Conservation (phyloP, 2,797 vertebrate genomes). For the Melanotaenia maccullochi region DNA sequence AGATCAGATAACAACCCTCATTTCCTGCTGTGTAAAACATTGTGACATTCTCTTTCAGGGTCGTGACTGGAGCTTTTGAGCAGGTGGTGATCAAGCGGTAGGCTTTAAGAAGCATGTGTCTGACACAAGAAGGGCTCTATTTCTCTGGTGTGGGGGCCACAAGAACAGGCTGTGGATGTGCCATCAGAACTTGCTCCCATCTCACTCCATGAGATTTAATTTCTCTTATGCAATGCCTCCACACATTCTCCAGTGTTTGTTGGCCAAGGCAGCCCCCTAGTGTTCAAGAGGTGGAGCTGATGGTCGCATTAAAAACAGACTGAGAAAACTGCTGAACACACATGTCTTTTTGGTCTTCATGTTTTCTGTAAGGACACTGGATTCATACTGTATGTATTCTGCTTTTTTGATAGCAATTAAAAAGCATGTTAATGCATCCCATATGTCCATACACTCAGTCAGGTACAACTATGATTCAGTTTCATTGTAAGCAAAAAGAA, state of each 20-base stretch:
- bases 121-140: conserved; percentile 46
- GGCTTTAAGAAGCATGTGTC: conserved; percentile 45
- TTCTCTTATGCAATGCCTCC: conserved; percentile 38
- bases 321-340: conserved; percentile 6
- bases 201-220: conserved; percentile 43
- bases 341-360: conserved; percentile 11
- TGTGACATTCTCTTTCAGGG: conserved; percentile 82
- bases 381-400: conserved; percentile 11
- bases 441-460: conserved; percentile 1
- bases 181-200: conserved; percentile 24
- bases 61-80: conserved; percentile 90
- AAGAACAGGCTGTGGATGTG: conserved; percentile 22
- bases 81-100: conserved; percentile 96
- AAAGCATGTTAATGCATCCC: not conserved
- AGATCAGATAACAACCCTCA: conserved; percentile 28
- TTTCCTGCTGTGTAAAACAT: conserved; percentile 46
- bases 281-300: conserved; percentile 55
- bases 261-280: conserved; percentile 54
- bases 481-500: not conserved
- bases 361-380: not conserved
- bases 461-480: not conserved
- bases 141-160: conserved; percentile 35
- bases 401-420: conserved; percentile 13
- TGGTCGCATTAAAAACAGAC: conserved; percentile 16
- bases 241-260: conserved; percentile 19